Evolutionary conservation across 1,140 invertebrate genomes (phyloP).

Genomic region (Holotrichia oblita): DNA sequence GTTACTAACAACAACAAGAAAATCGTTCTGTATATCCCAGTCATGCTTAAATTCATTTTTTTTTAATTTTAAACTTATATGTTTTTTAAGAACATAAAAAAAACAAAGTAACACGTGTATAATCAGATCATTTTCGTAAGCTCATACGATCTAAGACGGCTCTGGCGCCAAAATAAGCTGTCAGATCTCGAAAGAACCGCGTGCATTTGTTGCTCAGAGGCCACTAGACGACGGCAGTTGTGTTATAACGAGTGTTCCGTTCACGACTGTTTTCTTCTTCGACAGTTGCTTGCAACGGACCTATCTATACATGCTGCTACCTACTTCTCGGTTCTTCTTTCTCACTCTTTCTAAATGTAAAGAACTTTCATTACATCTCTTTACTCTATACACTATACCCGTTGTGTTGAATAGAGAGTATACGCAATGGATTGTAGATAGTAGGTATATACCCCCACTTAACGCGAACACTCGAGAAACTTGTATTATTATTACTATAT

Average conservation of each 20-base stretch:
- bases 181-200: neutral
- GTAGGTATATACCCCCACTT: neutral
- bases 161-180: conserved; percentile 21
- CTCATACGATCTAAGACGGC: neutral
- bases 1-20: neutral
- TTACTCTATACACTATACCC: too few species aligned
- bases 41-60: neutral
- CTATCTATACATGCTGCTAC: conserved; percentile 26
- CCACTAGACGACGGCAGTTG: conserved; percentile 28
- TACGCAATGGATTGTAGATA: neutral
- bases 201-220: conserved; percentile 21
- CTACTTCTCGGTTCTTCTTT: conserved; percentile 14
- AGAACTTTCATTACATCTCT: neutral
- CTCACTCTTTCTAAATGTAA: conserved; percentile 17
- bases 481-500: conserved; percentile 15
- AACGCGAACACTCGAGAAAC: neutral
- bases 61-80: neutral
- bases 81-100: too few species aligned
- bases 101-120: too few species aligned
- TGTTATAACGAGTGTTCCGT: conserved; percentile 28
- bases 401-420: too few species aligned
- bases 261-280: conserved; percentile 31
- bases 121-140: too few species aligned
- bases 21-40: neutral
- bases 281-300: conserved; percentile 27